Evolutionary conservation across 2,888 invertebrate genomes (phyloP), one percentile per base, ranked within the genome.

Genomic region (Ctenicera cuprea): DNA sequence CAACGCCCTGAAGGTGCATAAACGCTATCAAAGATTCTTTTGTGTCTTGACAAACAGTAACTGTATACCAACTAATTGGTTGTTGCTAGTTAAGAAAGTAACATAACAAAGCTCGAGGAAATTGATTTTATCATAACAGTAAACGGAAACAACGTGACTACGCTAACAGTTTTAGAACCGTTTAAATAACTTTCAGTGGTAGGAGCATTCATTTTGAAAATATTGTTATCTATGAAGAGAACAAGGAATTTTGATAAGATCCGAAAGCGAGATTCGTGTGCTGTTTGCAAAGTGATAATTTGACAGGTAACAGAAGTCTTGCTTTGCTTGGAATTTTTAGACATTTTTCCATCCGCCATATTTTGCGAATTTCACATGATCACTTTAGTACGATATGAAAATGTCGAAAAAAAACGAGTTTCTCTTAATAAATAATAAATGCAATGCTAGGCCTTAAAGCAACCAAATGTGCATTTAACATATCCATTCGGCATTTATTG

Each of bases 241-340:
- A n/a, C 26, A 22, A 26, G 30, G 52, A 52, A 52, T 52, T 52
- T 20, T 52, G 52, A 26, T 52, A 30, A 26, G 52, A 30, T 52
- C 12, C 52, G 16, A 52, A 52, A 52, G 52, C 11, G 52, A 20
- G 12, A 52, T 59, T 59, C 59, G 33, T 59, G 18, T 18, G 16
- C 18, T 38, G 18, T 59, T 59, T 59, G 38, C 22, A 16, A 59
- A 59, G 37, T 38, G 38, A 59, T 59, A 59, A 59, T 59, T 38
- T 59, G 59, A 59, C 59, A 59, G 38, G n/a, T 59, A 59, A 59
- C 37, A 20, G 33, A 57, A 20, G 52, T 22, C 16, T 52, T 26
- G 52, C 26, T 52, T 52, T 52, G 52, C 52, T 52, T 20, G n/a
- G 45, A n/a, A 30, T 52, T 52, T 52, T 52, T 52, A 52, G 18